Base-by-base conservation (phyloP, 2,888 invertebrate genomes). In the Zaprionus lineosus region DNA sequence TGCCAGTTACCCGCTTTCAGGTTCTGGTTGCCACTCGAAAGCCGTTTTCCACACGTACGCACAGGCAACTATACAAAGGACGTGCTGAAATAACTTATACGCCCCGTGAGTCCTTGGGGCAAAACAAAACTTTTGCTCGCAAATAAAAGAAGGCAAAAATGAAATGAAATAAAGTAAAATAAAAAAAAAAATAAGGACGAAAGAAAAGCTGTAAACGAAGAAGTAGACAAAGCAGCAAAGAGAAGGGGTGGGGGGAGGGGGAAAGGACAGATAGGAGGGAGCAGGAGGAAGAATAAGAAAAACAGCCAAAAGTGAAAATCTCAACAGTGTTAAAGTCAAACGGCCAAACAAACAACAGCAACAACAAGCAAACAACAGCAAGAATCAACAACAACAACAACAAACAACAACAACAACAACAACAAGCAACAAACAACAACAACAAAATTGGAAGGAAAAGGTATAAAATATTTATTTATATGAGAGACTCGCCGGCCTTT, bases 1-100 rank as follows among this genome's bases (percentile, higher is more conserved):
- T 36, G 18, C 5, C 50, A 6, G 44, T 48, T 51, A 40, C 28
- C 43, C 48, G 61, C 29, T 4, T 7, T 24, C n/a, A n/a, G 21
- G 2, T 2, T 24, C n/a, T 24, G 24, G 48, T 63, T 57, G 50
- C 33, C 48, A 56, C 51, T 44, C 65, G 58, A 43, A 64, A 48
- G 50, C 40, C 78, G 74, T 84, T 84, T 83, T 83, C 82, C 82
- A 83, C 82, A 83, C 82, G 82, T 84, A 83, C 84, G 82, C 82
- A 77, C 66, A 46, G 43, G 48, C 59, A 53, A 73, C 66, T 59
- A 67, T 83, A 81, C 79, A 81, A 79, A 83, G 65, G 67, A 84
- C 81, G 73, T 82, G 84, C 77, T 64, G 68, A 83, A 77, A 82
- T 83, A 84, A 81, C 76, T 68, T 81, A 84, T 82, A 84, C 77